Percentiles rank a stretch among this genome's conserved stretches.
Evolutionary conservation across 2,888 invertebrate species (phyloP).

Genomic region (Apotomis betuletana): DNA sequence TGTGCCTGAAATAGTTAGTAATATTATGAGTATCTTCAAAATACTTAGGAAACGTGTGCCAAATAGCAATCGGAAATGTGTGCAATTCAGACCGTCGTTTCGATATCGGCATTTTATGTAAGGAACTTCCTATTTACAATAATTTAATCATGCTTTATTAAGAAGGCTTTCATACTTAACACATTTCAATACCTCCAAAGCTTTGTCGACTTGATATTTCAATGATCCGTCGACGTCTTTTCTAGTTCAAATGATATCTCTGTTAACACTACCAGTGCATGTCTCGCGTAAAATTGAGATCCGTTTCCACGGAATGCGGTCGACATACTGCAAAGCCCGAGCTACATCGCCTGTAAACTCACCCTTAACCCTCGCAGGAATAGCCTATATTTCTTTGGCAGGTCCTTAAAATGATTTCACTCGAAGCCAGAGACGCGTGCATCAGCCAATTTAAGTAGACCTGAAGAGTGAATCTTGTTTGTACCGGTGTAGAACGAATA

Average conservation of each 20-base stretch:
- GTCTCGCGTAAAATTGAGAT: slow-evolving; percentile 70
- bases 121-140: no score
- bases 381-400: slow-evolving; percentile 48
- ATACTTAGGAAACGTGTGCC: no score
- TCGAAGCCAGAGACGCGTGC: slow-evolving; percentile 47
- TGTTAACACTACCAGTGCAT: slow-evolving; percentile 56
- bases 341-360: slow-evolving; percentile 44
- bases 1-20: no score
- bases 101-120: no score
- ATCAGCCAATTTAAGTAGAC: slow-evolving; percentile 51
- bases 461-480: slow-evolving; percentile 42
- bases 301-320: slow-evolving; percentile 61
- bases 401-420: slow-evolving; percentile 46
- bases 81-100: no score
- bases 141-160: no score
- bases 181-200: no score
- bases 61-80: no score
- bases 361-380: slow-evolving; percentile 44
- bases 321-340: slow-evolving; percentile 53
- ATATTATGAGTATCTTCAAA: no score
- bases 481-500: slow-evolving; percentile 44
- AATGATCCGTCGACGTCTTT: background rate
- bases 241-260: slow-evolving; percentile 45
- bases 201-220: background rate
- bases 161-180: no score